A percentile compares a stretch with the other conserved stretches of the same genome.
Evolutionary conservation across 2,113 vertebrate species (phyloP).

Genomic region (Ptyas mucosa): DNA sequence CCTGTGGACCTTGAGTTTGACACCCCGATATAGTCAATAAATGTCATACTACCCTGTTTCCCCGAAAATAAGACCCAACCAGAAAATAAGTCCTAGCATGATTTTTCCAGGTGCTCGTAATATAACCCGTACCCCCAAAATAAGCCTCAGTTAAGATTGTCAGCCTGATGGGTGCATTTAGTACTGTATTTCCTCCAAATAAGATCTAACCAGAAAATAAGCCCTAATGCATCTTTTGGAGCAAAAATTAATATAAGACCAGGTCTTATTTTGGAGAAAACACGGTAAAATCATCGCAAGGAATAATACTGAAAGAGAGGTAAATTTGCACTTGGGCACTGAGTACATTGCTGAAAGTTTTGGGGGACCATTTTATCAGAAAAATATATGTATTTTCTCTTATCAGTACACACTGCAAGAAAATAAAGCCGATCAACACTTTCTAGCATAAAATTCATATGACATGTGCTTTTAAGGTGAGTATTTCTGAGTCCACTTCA

Average conservation of each 20-base stretch:
- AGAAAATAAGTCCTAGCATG: too few species aligned
- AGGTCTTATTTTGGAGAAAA: too few species aligned
- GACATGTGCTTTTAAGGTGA: background rate
- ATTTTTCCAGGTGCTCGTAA: too few species aligned
- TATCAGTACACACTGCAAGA: background rate
- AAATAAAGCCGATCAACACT: background rate
- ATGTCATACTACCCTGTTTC: background rate
- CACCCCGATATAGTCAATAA: background rate
- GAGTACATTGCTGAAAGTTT: background rate
- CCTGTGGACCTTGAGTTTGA: too few species aligned
- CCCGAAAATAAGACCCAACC: too few species aligned
- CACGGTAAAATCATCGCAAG: constrained; percentile 4
- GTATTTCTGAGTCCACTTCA: background rate
- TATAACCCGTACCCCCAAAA: too few species aligned
- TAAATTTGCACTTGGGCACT: background rate
- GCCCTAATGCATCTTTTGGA: too few species aligned
- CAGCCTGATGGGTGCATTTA: too few species aligned
- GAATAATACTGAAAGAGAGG: background rate
- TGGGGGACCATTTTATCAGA: background rate
- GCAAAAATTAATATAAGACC: too few species aligned
- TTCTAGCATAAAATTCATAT: background rate
- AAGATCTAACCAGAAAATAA: too few species aligned
- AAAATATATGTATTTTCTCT: background rate
- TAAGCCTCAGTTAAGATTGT: too few species aligned
- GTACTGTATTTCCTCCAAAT: too few species aligned